These are phyloP conservation scores for Notoglanidium macrostoma DNA, from an alignment of 2,797 vertebrate species.

Conservation along the genomic window DNA sequence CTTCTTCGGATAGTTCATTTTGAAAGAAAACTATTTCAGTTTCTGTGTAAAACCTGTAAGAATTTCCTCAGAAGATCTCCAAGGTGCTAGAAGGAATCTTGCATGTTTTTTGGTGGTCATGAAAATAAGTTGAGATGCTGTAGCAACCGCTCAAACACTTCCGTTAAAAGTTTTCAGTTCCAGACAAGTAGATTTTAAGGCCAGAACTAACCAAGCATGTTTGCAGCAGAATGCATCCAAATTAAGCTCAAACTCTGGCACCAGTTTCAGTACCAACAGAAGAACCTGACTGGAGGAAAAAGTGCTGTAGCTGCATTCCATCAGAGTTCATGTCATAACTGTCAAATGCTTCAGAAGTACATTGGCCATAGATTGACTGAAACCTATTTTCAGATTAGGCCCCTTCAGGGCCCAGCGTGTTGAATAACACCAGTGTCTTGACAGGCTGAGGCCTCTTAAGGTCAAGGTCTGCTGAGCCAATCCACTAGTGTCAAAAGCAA, in stretches of 20 bases:
- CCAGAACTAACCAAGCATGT: neutral
- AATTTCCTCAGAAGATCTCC: neutral
- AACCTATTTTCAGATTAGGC: slow-evolving; percentile 67
- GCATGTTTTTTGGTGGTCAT: neutral
- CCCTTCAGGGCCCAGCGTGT: slow-evolving; percentile 56
- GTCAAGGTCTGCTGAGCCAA: slow-evolving; percentile 58
- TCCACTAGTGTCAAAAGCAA: slow-evolving; percentile 61
- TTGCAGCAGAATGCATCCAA: neutral
- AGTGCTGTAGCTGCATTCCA: slow-evolving; percentile 58
- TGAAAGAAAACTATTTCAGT: neutral
- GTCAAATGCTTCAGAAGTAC: slow-evolving; percentile 62
- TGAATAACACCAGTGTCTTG: slow-evolving; percentile 64
- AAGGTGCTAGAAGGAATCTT: neutral
- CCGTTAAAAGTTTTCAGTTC: neutral
- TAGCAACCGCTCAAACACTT: neutral
- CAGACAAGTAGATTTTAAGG: neutral
- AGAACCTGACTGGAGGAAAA: neutral
- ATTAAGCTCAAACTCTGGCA: neutral
- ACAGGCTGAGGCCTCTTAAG: slow-evolving; percentile 61
- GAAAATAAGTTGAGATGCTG: neutral
- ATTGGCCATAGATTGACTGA: slow-evolving; percentile 53
- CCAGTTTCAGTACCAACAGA: neutral
- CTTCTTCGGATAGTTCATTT: neutral
- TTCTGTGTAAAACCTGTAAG: neutral
- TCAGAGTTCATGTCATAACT: slow-evolving; percentile 63